Conservation (phyloP, 2,113 vertebrate genomes). For the Dromaius novaehollandiae region DNA sequence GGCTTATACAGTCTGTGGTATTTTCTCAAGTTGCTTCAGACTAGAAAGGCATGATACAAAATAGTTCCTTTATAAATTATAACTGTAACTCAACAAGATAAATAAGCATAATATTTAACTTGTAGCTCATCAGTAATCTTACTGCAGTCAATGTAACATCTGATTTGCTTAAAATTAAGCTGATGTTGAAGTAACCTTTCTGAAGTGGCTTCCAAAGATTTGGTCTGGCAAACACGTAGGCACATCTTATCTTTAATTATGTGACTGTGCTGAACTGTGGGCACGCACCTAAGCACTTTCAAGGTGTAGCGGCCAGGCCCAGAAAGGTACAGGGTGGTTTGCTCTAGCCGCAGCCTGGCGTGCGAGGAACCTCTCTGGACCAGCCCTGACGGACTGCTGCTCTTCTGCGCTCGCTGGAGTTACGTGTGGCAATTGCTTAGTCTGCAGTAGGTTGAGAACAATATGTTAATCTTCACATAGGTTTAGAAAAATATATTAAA, state of each 20-base stretch:
- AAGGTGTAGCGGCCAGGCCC: neutral
- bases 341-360: neutral
- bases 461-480: neutral
- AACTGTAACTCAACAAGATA: neutral
- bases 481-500: neutral
- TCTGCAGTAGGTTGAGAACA: constrained; percentile 6
- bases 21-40: neutral
- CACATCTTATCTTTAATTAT: neutral
- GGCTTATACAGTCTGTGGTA: neutral
- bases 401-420: constrained; percentile 15
- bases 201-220: neutral
- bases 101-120: neutral
- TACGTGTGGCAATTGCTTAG: neutral
- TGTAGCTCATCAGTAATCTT: neutral
- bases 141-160: neutral
- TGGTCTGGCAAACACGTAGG: neutral
- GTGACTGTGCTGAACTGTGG: neutral
- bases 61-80: neutral
- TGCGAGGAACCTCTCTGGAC: neutral
- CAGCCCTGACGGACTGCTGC: neutral
- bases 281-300: neutral
- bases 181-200: neutral
- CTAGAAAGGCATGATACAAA: neutral
- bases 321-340: neutral
- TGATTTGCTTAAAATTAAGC: neutral